Evolutionary conservation across 2,113 vertebrate species (phyloP).

Genomic region (Climacteris rufus): DNA sequence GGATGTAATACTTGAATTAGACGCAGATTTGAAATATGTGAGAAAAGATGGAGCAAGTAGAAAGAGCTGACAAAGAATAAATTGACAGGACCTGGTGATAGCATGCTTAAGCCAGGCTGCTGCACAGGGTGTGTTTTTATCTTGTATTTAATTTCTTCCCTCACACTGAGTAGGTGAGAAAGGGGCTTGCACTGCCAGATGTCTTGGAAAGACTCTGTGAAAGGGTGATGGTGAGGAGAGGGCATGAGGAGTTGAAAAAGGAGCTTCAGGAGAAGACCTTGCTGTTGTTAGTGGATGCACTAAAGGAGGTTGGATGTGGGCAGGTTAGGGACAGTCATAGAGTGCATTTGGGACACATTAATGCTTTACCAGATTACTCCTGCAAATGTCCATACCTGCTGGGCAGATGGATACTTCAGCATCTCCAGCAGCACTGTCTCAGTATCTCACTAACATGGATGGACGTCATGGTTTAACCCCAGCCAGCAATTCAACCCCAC

Average conservation of each 20-base stretch:
- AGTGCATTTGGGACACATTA: neutral
- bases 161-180: neutral
- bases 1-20: conserved; percentile 9
- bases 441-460: neutral
- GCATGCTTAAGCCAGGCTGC: neutral
- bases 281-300: neutral
- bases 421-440: neutral
- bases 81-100: neutral
- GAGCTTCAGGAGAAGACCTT: neutral
- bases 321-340: neutral
- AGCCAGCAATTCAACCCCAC: neutral
- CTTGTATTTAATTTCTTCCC: neutral
- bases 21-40: neutral
- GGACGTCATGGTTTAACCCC: neutral
- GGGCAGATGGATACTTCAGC: neutral
- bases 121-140: neutral
- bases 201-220: neutral
- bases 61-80: neutral
- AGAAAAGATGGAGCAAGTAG: neutral
- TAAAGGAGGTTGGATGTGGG: neutral
- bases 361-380: neutral
- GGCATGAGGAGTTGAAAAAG: neutral
- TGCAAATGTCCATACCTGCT: neutral
- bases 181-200: neutral
- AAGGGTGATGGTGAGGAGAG: neutral